These are phyloP conservation scores for Remorina albescens DNA, from an alignment of 2,797 vertebrate species.

Conservation along the genomic window DNA sequence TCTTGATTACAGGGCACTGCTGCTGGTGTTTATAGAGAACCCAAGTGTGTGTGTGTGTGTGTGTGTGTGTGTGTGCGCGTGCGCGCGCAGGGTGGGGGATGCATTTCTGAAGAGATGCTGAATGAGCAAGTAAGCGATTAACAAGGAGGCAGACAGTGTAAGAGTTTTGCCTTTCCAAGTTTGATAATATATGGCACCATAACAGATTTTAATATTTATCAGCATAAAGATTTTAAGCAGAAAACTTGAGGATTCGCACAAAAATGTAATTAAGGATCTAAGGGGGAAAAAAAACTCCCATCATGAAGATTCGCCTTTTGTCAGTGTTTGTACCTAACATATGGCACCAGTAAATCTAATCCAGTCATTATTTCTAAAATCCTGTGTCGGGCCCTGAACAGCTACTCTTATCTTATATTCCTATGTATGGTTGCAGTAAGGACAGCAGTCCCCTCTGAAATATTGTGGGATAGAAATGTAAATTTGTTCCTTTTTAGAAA, in stretches of 20 bases:
- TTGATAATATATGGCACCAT: not conserved
- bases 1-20: conserved; percentile 47
- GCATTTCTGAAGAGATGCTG: conserved; percentile 61
- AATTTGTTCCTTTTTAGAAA: not conserved
- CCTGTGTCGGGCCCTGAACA: too few species aligned
- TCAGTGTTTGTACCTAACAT: not conserved
- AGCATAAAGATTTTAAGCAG: not conserved
- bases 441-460: not conserved
- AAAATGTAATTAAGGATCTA: too few species aligned
- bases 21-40: conserved; percentile 53
- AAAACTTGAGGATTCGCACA: not conserved
- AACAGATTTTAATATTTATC: too few species aligned
- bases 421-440: too few species aligned
- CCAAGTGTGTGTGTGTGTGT: conserved; percentile 26
- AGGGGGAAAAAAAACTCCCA: too few species aligned
- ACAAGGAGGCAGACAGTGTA: conserved; percentile 46
- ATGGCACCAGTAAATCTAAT: too few species aligned
- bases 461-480: not conserved
- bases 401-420: too few species aligned
- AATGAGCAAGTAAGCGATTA: conserved; percentile 67
- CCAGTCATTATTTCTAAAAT: too few species aligned
- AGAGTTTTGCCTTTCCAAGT: conserved; percentile 25
- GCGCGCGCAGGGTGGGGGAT: not conserved
- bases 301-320: not conserved
- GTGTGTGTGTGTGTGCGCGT: conserved; percentile 28